Evolutionary conservation across 2,888 invertebrate genomes (phyloP), one percentile per base, ranked within the genome.

Genomic region (Venusia cambrica): DNA sequence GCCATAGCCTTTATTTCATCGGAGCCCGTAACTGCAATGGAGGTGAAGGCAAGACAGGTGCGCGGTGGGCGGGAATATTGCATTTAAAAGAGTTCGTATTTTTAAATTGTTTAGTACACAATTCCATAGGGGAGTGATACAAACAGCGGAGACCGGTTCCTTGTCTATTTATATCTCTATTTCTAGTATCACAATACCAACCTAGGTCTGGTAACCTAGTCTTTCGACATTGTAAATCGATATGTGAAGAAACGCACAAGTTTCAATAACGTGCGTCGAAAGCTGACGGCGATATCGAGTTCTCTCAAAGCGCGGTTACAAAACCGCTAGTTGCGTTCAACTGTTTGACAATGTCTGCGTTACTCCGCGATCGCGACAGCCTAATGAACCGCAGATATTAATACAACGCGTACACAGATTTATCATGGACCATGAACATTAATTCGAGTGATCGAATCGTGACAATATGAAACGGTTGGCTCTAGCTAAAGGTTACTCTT

Each of bases 401-500:
- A 57, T 64, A 68, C 67, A 52, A 56, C 57, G 60, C 53, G 54
- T 59, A 60, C 59, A 68, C 62, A 67, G 62, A 77, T 83, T 78
- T 74, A 74, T 74, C 72, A 76, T n/a, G n/a, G n/a, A n/a, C n/a
- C n/a, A n/a, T n/a, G n/a, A 64, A 59, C 48, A 57, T n/a, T 62
- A 68, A 35, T 42, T 27, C 36, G 26, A 39, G 60, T 66, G 77
- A 78, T 81, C 68, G 56, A 60, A 61, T 75, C 83, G 76, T 77
- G 79, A 83, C 83, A 83, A 80, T 84, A 72, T 77, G 62, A 75
- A 77, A 71, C 77, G 73, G 61, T 65, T 67, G 65, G 71, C 73
- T 73, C 65, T 70, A 61, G 62, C 54, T 73, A 85, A 87, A 87
- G 85, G 85, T 85, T 83, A 83, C 73, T 67, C 84, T 83, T 73